phyloP scores from a whole-genome alignment of 2,113 vertebrate genomes.

The Emydocephalus ijimae region DNA sequence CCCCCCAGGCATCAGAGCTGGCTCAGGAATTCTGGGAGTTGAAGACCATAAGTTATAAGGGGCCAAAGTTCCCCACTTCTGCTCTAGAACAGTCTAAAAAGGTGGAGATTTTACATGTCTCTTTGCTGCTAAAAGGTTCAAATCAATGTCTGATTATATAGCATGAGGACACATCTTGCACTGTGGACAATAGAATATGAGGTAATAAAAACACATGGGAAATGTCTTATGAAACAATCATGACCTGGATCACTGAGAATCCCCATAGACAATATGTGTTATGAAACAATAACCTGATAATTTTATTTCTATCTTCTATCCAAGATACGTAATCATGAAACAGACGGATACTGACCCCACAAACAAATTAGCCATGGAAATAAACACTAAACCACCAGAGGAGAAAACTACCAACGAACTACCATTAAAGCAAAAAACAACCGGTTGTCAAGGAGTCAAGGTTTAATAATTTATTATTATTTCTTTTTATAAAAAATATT shows the following conservation, averaged over 20 bases:
- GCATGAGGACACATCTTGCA: background rate
- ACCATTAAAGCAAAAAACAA: slow-evolving; percentile 23
- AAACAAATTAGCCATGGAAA: slow-evolving; percentile 37
- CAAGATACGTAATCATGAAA: slow-evolving; percentile 28
- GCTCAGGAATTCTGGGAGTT: no score
- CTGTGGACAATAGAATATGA: background rate
- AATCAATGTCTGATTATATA: background rate
- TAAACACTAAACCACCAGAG: slow-evolving; percentile 28
- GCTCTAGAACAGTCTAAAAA: background rate
- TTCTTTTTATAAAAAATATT: background rate
- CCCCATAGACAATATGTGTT: no score
- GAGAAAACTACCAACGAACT: slow-evolving; percentile 9
- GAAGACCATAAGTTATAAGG: no score
- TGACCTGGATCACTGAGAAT: no score
- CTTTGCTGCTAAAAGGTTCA: background rate
- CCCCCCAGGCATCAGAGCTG: background rate
- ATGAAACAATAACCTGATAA: background rate
- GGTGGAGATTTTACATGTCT: background rate
- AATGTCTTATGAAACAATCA: background rate
- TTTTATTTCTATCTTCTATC: background rate
- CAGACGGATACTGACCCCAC: slow-evolving; percentile 19
- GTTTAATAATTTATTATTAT: slow-evolving; percentile 40
- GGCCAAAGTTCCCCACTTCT: no score
- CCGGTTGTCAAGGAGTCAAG: slow-evolving; percentile 60
- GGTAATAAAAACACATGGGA: background rate